A percentile compares a stretch with the other conserved stretches of the same genome.
These are phyloP conservation scores for Rhagonycha fulva DNA, from an alignment of 2,888 invertebrate species.

Conservation along the genomic window DNA sequence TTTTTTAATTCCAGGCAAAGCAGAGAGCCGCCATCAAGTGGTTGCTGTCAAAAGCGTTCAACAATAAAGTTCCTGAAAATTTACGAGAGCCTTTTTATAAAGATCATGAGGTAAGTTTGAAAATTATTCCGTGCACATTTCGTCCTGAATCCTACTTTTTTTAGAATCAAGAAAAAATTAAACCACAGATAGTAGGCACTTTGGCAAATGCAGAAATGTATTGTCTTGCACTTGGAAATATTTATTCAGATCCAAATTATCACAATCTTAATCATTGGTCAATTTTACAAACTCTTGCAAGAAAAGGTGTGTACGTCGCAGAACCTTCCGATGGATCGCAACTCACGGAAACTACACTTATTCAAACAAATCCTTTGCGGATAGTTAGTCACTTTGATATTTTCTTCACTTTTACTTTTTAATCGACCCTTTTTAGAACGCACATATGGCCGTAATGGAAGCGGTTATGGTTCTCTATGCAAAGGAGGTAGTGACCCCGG, in stretches of 20 bases:
- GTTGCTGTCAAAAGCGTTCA: conserved; percentile 95
- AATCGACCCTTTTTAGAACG: conserved; percentile 69
- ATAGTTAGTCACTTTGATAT: conserved; percentile 67
- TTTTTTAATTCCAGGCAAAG: conserved; percentile 74
- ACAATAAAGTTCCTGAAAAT: conserved; percentile 91
- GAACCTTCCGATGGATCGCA: conserved; percentile 80
- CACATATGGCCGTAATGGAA: conserved; percentile 95
- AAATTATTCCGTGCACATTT: neutral
- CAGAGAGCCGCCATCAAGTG: conserved; percentile 95
- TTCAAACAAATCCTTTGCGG: conserved; percentile 93
- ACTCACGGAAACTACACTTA: conserved; percentile 93
- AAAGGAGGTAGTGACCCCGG: conserved; percentile 87
- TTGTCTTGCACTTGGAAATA: conserved; percentile 90
- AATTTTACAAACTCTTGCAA: conserved; percentile 88
- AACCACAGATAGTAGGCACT: conserved; percentile 89
- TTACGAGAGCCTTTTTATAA: conserved; percentile 92
- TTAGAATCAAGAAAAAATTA: conserved; percentile 90
- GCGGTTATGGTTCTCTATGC: conserved; percentile 93
- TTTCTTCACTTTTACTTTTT: conserved; percentile 25
- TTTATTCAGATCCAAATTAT: conserved; percentile 96
- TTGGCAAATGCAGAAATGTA: conserved; percentile 94
- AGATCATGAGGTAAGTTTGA: conserved; percentile 80
- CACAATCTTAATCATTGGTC: conserved; percentile 95
- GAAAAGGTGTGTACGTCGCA: conserved; percentile 86
- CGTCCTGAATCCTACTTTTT: conserved; percentile 11